A percentile compares a stretch with the other conserved stretches of the same genome.
These are phyloP conservation scores for Megaceryle maxima DNA, from an alignment of 2,113 vertebrate genomes.

Conservation along the genomic window DNA sequence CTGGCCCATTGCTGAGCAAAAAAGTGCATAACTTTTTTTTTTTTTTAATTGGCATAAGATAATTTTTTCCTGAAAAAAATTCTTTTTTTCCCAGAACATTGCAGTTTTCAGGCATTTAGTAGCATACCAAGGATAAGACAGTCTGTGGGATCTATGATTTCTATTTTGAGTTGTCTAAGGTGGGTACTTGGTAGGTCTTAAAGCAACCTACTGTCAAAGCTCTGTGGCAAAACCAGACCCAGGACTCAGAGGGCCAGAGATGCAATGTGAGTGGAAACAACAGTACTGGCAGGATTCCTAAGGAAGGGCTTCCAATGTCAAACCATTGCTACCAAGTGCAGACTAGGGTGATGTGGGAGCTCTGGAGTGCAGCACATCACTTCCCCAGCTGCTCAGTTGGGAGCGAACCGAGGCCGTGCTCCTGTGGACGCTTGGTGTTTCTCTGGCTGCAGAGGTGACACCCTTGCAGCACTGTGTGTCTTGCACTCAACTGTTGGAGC, in stretches of 20 bases:
- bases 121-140: neutral
- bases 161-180: neutral
- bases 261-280: fast-evolving
- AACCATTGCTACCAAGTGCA: fast-evolving
- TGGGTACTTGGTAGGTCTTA: neutral
- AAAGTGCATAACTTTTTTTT: neutral
- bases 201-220: neutral
- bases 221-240: neutral
- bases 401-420: fast-evolving
- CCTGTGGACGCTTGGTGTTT: fast-evolving
- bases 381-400: neutral
- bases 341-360: neutral
- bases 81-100: fast-evolving
- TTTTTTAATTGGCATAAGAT: neutral
- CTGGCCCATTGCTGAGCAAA: neutral
- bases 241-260: neutral
- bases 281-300: neutral
- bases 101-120: neutral
- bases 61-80: neutral
- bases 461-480: neutral
- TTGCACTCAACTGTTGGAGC: neutral
- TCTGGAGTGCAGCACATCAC: neutral
- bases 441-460: fast-evolving
- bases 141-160: neutral
- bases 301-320: neutral